phyloP scores from a whole-genome alignment of 2,113 vertebrate species.

The Corythaixoides concolor region DNA sequence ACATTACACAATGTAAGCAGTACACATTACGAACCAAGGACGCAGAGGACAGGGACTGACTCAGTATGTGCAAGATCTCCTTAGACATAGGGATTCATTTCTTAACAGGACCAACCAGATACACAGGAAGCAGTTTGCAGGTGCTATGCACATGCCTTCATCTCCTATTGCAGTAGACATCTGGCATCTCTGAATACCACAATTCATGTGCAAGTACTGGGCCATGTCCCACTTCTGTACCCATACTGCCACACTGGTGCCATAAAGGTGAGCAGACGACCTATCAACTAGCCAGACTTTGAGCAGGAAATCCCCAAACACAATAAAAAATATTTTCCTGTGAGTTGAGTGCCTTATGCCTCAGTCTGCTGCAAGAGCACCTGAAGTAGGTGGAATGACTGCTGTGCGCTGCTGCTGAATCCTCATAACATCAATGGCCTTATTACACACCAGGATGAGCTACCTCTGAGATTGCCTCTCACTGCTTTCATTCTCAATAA shows the following conservation, averaged over 20 bases:
- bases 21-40: not conserved
- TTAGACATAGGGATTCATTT: not conserved
- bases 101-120: slow-evolving; percentile 10
- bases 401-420: not conserved
- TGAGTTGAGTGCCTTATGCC: not conserved
- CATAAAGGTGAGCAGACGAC: not conserved
- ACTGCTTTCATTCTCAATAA: not conserved
- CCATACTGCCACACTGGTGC: not conserved
- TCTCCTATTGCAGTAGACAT: not conserved
- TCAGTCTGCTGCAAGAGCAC: not conserved
- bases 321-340: not conserved
- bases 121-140: not conserved
- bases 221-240: not conserved
- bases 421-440: not conserved
- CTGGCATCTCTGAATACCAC: not conserved
- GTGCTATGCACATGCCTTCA: not conserved
- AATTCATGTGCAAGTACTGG: not conserved
- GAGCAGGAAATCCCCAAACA: not conserved
- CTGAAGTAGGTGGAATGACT: not conserved
- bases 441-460: not conserved
- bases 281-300: not conserved
- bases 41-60: not conserved
- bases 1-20: not conserved
- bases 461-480: not conserved
- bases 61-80: not conserved